Base-by-base conservation (phyloP, 1,140 invertebrate species). In the Ridgeia piscesae region DNA sequence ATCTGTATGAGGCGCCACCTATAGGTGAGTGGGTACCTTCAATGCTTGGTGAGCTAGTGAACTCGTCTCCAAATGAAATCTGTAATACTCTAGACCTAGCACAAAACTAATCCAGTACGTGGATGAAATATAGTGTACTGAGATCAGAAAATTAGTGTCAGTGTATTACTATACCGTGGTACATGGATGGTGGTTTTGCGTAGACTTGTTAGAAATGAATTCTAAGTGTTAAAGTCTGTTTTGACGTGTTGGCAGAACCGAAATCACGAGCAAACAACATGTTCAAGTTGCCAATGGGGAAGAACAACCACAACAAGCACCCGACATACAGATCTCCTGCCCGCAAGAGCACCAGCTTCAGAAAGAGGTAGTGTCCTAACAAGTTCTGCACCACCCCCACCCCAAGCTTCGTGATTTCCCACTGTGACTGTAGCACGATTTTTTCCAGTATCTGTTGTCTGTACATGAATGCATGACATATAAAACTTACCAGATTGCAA, bases 11-110 rank as follows among this genome's bases (percentile, higher is more conserved):
- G 92, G 94, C 94, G 89, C 94, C 94, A 89, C 94, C 94, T 88
- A 94, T 94, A 94, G 94, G 96, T 94, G 96, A 96, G 93, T 93
- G 96, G 95, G 94, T 96, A 89, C 58, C 58, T 77, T 77, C 58
- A 77, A 21, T 77, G 58, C 27, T 77, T 31, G 27, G 0, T 77
- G 58, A 77, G 17, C 27, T 2, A 77, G 58, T 21, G 1, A 21
- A 77, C 27, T 6, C 58, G 27, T 77, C 0, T 8, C 27, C 58
- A 77, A 9, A 77, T 77, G 6, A 77, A 77, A 77, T 77, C 27
- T 31, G 2, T 77, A 77, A 11, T 42, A 42, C 4, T 11, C 27
- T 21, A 77, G 27, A 77, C 17, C 17, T 77, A 77, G 58, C 42
- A 11, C 11, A 42, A 42, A 42, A 42, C n/a, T n/a, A n/a, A n/a